Conservation (phyloP, 2,888 invertebrate genomes). For the Lasioglossum oenotherae region DNA sequence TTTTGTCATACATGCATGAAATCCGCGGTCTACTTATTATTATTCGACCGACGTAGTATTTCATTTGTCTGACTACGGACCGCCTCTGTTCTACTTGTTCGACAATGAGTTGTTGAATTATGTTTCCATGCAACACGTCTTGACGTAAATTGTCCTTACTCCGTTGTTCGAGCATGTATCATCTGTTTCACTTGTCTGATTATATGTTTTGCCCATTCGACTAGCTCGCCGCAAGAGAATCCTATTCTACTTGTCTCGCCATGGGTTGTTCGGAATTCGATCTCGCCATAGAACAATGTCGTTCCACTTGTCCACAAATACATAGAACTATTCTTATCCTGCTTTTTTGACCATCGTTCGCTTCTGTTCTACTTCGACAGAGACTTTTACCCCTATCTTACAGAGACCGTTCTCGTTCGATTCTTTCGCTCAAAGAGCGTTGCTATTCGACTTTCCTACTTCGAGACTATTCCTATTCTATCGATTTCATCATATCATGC, state of each 20-base stretch:
- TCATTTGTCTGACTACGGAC: not conserved
- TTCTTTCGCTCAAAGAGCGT: not conserved
- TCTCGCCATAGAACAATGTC: not conserved
- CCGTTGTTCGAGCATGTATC: not conserved
- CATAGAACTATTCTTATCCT: not conserved
- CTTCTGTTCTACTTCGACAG: not conserved
- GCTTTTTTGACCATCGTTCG: not conserved
- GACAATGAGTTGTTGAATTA: not conserved
- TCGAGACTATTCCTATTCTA: not conserved
- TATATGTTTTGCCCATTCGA: not conserved
- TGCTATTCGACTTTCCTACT: not conserved
- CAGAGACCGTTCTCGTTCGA: not conserved
- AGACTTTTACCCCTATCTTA: not conserved
- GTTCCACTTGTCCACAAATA: not conserved
- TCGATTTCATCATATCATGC: not conserved
- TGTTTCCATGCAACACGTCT: not conserved
- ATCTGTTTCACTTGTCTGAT: not conserved
- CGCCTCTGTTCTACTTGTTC: not conserved
- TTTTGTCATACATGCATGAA: not conserved
- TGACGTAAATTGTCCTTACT: not conserved
- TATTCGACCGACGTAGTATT: not conserved
- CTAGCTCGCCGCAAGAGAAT: not conserved
- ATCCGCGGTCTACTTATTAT: not conserved
- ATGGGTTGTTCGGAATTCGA: not conserved
- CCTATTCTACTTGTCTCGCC: not conserved